Conservation (phyloP, 1,140 invertebrate genomes). For the Glossosoma conforme region DNA sequence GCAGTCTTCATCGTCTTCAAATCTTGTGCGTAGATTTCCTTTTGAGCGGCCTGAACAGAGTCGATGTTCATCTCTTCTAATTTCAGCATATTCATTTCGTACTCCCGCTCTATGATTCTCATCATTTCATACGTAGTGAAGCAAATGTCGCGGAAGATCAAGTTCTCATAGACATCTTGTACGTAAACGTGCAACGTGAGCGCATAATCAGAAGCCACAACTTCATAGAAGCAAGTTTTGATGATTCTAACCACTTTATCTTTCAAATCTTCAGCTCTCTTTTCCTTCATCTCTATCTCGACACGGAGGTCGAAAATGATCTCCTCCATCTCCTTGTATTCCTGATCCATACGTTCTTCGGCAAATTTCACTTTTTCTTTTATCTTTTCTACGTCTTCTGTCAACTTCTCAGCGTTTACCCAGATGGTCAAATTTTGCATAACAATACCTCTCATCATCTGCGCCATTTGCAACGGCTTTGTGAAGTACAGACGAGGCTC, state of each 20-base stretch:
- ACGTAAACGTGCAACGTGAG: conserved; percentile 57
- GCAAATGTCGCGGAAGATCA: conserved; percentile 53
- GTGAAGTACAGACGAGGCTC: conserved; percentile 54
- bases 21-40: conserved; percentile 55
- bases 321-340: conserved; percentile 36
- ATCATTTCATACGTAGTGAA: conserved; percentile 53
- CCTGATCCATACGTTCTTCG: conserved; percentile 37
- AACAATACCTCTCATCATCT: conserved; percentile 54
- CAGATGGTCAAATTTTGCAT: conserved; percentile 62
- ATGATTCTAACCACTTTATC: conserved; percentile 43
- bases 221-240: conserved; percentile 45
- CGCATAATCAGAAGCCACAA: conserved; percentile 52
- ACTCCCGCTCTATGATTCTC: conserved; percentile 56
- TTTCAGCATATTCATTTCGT: conserved; percentile 52
- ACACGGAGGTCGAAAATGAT: conserved; percentile 34
- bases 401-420: conserved; percentile 57
- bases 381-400: conserved; percentile 50
- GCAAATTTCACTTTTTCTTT: conserved; percentile 42
- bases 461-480: conserved; percentile 51
- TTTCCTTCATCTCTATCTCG: conserved; percentile 36
- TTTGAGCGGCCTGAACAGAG: conserved; percentile 52
- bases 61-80: conserved; percentile 56
- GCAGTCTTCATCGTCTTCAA: conserved; percentile 53
- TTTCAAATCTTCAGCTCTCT: conserved; percentile 42
- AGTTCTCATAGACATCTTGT: conserved; percentile 60